phyloP scores from a whole-genome alignment of 2,888 invertebrate genomes.

The Apantesis nais region DNA sequence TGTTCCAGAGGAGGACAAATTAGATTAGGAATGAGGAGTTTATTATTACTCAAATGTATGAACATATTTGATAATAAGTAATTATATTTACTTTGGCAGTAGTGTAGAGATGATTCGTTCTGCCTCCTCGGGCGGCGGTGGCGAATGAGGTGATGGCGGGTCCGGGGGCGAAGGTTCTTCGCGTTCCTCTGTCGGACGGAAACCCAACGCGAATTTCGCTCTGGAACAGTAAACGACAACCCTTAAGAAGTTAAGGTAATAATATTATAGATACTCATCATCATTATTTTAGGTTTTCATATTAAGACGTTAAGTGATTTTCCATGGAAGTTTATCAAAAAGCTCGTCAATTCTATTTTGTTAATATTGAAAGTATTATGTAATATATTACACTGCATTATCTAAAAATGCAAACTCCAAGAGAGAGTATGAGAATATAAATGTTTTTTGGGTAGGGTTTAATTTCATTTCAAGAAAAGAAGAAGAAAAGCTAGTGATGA shows the following conservation, averaged over 20 bases:
- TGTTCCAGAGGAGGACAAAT: no score
- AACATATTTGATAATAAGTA: not conserved
- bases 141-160: slow-evolving; percentile 85
- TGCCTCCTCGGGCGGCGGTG: slow-evolving; percentile 92
- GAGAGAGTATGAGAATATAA: no score
- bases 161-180: slow-evolving; percentile 87
- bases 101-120: slow-evolving; percentile 91
- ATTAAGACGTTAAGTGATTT: not conserved
- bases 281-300: not conserved
- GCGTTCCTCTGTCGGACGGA: slow-evolving; percentile 87
- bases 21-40: no score
- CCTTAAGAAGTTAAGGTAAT: not conserved
- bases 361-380: not conserved
- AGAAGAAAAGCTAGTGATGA: no score
- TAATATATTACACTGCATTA: not conserved
- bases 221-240: slow-evolving; percentile 63
- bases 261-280: not conserved
- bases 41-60: not conserved
- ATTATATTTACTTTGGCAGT: slow-evolving; percentile 87
- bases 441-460: no score
- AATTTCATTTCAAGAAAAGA: no score
- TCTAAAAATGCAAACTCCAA: no score
- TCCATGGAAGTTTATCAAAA: not conserved
- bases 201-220: slow-evolving; percentile 90
- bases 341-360: not conserved